Evolutionary conservation across 2,113 vertebrate genomes (phyloP).

Genomic region (Phylloscopus trochilus): DNA sequence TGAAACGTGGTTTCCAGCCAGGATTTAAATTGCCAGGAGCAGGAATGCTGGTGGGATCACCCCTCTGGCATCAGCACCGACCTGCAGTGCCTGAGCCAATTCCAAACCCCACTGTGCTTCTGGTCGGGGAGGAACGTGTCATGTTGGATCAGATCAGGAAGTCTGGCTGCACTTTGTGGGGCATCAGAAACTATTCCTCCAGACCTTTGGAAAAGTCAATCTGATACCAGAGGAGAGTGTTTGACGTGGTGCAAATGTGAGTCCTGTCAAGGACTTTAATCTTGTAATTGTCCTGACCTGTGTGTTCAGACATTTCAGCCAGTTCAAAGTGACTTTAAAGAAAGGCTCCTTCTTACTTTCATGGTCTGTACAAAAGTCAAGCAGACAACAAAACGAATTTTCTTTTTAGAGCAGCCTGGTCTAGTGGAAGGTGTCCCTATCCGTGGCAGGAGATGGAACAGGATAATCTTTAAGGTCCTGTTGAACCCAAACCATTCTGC

Average conservation of each 20-base stretch:
- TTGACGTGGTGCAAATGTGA: neutral
- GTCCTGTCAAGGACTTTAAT: neutral
- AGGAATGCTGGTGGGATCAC: neutral
- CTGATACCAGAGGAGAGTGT: neutral
- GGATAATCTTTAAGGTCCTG: neutral
- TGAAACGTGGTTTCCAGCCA: neutral
- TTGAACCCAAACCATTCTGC: neutral
- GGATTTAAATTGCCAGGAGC: neutral
- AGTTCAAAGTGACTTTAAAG: neutral
- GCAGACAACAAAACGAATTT: neutral
- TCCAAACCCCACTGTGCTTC: neutral
- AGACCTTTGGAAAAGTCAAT: neutral
- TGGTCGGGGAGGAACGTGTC: neutral
- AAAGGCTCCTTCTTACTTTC: neutral
- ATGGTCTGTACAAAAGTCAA: neutral
- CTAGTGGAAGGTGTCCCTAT: neutral
- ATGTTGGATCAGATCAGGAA: neutral
- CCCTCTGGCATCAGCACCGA: neutral
- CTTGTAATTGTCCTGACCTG: neutral
- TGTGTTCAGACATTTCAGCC: neutral
- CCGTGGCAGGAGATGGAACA: neutral
- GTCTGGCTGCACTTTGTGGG: neutral
- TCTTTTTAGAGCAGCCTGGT: neutral
- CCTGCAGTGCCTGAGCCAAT: neutral
- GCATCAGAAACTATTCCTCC: neutral